These are phyloP conservation scores for Toxonevra muliebris DNA, from an alignment of 2,888 invertebrate genomes.

Conservation along the genomic window DNA sequence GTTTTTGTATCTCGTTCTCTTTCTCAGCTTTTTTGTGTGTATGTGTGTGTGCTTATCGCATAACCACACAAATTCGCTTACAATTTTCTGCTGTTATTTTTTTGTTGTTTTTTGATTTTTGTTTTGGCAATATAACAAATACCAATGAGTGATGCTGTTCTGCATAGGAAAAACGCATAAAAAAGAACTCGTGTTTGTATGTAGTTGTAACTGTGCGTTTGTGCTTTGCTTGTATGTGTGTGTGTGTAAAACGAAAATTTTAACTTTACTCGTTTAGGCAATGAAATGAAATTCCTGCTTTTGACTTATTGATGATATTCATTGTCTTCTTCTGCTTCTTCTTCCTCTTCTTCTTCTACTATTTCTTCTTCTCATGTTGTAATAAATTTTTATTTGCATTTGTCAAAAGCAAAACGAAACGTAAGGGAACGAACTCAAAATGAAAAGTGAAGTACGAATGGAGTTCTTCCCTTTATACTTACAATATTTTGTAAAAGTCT, in stretches of 20 bases:
- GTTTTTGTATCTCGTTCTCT: constrained; percentile 2
- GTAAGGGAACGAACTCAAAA: not conserved
- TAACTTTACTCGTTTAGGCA: constrained; percentile 33
- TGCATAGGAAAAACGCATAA: constrained; percentile 30
- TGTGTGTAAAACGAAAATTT: constrained; percentile 3
- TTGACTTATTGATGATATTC: constrained; percentile 60
- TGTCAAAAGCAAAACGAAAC: constrained; percentile 38
- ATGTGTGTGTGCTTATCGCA: not conserved
- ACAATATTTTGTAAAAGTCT: not conserved
- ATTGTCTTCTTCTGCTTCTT: constrained; percentile 34
- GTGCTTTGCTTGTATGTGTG: not conserved
- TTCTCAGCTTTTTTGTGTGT: constrained; percentile 12
- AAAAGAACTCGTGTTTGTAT: not conserved
- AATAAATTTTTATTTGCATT: constrained; percentile 46
- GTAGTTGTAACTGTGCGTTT: not conserved
- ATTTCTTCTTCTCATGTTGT: constrained; percentile 21
- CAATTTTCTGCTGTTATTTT: not conserved
- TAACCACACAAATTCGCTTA: too few species aligned
- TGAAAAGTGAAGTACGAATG: too few species aligned
- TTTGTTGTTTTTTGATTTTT: constrained; percentile 10
- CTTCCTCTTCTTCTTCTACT: not conserved
- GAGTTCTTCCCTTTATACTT: not conserved
- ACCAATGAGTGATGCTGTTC: constrained; percentile 39
- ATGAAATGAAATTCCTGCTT: constrained; percentile 59
- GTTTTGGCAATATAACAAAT: constrained; percentile 60